Evolutionary conservation across 2,113 vertebrate species (phyloP), one percentile per base, ranked within the genome.

Genomic region (Otolemur garnettii): DNA sequence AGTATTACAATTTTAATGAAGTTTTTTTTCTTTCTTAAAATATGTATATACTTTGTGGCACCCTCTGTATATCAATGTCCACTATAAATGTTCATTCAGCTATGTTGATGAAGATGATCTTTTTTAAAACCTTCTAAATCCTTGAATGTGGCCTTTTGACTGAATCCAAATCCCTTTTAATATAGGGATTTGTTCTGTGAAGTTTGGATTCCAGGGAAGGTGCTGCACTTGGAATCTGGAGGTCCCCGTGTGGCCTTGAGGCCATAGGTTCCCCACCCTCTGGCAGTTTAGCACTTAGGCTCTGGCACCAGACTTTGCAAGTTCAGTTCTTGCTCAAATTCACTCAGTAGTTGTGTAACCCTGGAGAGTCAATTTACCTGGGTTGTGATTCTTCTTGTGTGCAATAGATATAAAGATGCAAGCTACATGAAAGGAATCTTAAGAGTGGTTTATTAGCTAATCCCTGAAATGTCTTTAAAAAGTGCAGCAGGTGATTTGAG

Each of bases 291-390:
- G 62, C 89, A 19, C 74, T 21, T 92, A 50, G 28, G 35, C 60
- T 81, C 42, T 85, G 28, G 64, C 19, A 53, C 17, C n/a, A 68
- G 9, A 64, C 1, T n/a, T 79, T 87, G 15, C 24, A 72, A 72
- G 28, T 86, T 85, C 9, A 82, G 64, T 79, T 75, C 66, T 74
- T 96, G n/a, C 84, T 94, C 26, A 87, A 69, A 74, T 53, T 3
- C 8, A 71, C 13, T 82, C 66, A 59, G 9, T 19, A 69, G 12
- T 42, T 87, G 24, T 53, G 26, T 28, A 24, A 59, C 0, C 55
- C 80, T 86, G 33, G 4, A 22, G 88, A 84, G 33, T 62, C 75
- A 78, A 19, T 2, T 28, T 81, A 14, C 22, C 30, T 68, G n/a
- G 19, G 7, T 72, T 30, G 30, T 68, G n/a, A 88, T 66, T 91